Evolutionary conservation across 1,140 invertebrate genomes (phyloP).

Genomic region (Formica selysi): DNA sequence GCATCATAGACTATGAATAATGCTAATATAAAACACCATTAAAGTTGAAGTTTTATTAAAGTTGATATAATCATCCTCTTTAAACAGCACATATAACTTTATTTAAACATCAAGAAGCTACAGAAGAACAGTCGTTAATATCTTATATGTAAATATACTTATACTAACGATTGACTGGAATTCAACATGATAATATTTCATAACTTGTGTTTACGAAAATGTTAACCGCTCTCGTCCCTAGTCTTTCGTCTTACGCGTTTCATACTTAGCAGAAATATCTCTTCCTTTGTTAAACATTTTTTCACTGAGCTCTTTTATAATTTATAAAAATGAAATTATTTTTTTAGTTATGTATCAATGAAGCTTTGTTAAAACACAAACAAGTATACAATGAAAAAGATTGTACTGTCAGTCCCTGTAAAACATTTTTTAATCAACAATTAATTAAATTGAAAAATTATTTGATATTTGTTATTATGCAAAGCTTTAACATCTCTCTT

Average conservation of each 20-base stretch:
- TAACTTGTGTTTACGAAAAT: conserved; percentile 22
- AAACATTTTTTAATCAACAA: conserved; percentile 32
- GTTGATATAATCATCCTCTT: conserved; percentile 55
- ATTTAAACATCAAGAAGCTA: conserved; percentile 78
- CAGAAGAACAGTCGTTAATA: conserved; percentile 71
- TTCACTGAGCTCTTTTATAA: neutral
- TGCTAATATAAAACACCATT: conserved; percentile 29
- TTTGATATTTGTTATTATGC: neutral
- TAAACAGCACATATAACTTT: conserved; percentile 74
- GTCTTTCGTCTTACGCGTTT: neutral
- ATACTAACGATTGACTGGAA: conserved; percentile 62
- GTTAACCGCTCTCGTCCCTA: conserved; percentile 2
- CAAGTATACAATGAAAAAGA: neutral
- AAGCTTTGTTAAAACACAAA: conserved; percentile 10
- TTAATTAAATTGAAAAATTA: conserved; percentile 11
- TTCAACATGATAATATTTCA: conserved; percentile 40
- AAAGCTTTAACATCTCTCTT: neutral
- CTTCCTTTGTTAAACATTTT: conserved; percentile 11
- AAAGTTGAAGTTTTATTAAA: conserved; percentile 48
- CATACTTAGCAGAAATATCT: neutral
- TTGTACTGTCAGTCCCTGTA: neutral
- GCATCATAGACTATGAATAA: conserved; percentile 28
- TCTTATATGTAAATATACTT: conserved; percentile 54
- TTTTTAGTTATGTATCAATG: conserved; percentile 6
- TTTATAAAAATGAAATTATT: conserved; percentile 15